Evolutionary conservation across 2,113 vertebrate genomes (phyloP).

Genomic region (Lota lota): DNA sequence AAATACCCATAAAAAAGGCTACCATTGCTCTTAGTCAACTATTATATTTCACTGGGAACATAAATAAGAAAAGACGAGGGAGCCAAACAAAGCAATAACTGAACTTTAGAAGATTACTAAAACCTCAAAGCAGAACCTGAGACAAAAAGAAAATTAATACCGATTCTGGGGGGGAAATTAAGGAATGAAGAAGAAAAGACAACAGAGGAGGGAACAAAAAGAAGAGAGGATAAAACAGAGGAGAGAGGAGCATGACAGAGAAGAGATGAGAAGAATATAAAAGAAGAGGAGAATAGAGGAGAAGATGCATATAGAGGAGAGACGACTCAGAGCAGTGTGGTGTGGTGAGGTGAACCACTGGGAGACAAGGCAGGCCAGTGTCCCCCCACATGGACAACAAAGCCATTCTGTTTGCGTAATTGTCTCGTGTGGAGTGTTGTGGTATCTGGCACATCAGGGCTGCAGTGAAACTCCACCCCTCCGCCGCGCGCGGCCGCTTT

Average conservation of each 20-base stretch:
- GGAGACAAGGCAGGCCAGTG: constrained; percentile 14
- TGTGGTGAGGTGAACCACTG: background rate
- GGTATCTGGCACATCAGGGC: constrained; percentile 50
- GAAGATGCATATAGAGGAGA: background rate
- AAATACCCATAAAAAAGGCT: no score
- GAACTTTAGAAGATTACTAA: no score
- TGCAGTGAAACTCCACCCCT: constrained; percentile 52
- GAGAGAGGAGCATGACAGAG: background rate
- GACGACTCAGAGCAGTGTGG: constrained; percentile 18
- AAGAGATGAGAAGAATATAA: constrained; percentile 19
- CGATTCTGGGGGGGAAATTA: no score
- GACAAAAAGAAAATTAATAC: no score
- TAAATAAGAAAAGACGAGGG: no score
- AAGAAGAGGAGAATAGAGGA: constrained; percentile 22
- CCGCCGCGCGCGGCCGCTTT: constrained; percentile 46
- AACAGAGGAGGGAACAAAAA: constrained; percentile 1
- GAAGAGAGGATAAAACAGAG: constrained; percentile 6
- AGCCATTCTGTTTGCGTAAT: constrained; percentile 51
- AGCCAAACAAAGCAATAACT: no score
- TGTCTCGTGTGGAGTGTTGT: constrained; percentile 58
- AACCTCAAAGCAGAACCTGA: no score
- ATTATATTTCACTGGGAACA: no score
- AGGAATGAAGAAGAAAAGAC: constrained; percentile 3
- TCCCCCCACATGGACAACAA: constrained; percentile 50
- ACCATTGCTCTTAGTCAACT: no score